These are phyloP conservation scores for Eupsittula cactorum DNA, from an alignment of 2,113 vertebrate species.

Conservation along the genomic window DNA sequence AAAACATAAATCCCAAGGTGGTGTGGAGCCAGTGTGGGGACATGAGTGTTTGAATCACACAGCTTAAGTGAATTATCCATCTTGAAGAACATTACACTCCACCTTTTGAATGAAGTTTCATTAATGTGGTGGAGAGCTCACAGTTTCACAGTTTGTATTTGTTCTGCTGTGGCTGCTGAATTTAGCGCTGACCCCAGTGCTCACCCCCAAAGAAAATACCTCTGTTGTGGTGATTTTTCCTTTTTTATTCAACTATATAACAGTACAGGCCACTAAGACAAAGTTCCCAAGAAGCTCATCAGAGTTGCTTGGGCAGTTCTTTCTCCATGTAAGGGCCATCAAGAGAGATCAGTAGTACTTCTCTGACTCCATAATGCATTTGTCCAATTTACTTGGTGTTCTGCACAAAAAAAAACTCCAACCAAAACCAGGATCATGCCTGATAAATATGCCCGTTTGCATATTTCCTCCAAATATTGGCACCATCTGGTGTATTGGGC, in stretches of 20 bases:
- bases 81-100: constrained; percentile 26
- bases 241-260: not conserved
- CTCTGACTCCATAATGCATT: not conserved
- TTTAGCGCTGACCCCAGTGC: not conserved
- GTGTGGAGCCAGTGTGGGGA: not conserved
- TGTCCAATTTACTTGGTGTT: not conserved
- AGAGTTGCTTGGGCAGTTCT: not conserved
- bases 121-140: constrained; percentile 30
- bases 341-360: not conserved
- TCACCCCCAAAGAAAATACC: constrained; percentile 8
- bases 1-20: constrained; percentile 60
- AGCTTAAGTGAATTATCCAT: constrained; percentile 48
- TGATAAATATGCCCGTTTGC: not conserved
- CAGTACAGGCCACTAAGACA: not conserved
- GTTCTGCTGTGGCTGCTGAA: constrained; percentile 33
- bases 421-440: not conserved
- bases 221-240: not conserved
- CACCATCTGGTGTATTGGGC: not conserved
- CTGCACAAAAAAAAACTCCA: not conserved
- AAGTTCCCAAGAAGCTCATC: not conserved
- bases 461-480: not conserved
- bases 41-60: constrained; percentile 16
- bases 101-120: constrained; percentile 47
- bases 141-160: constrained; percentile 51
- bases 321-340: not conserved